These are phyloP conservation scores for Drosophila burlai DNA, from an alignment of 1,140 invertebrate genomes.

Conservation along the genomic window DNA sequence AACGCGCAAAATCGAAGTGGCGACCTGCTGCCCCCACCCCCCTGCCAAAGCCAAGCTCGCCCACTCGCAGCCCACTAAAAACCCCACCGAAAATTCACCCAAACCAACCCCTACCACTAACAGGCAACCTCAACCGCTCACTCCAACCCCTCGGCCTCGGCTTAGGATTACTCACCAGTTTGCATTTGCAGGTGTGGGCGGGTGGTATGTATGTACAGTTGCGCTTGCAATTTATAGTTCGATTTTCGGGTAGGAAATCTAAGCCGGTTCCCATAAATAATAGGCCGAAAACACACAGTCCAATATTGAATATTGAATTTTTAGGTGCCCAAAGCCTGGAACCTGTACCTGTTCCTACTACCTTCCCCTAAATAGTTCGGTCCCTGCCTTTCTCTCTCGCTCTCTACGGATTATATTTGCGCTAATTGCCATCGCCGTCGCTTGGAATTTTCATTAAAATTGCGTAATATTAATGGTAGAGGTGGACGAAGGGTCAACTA, in stretches of 20 bases:
- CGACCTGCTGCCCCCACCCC: slow-evolving; percentile 42
- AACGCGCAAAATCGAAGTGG: slow-evolving; percentile 81
- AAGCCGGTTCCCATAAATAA: slow-evolving; percentile 34
- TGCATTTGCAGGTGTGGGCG: slow-evolving; percentile 45
- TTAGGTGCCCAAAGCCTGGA: slow-evolving; percentile 28
- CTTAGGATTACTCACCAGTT: slow-evolving; percentile 54
- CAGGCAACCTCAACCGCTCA: slow-evolving; percentile 13
- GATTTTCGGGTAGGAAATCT: slow-evolving; percentile 30
- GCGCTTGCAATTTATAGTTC: slow-evolving; percentile 63
- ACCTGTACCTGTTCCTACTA: not conserved
- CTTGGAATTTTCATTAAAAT: slow-evolving; percentile 77
- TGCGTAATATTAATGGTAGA: slow-evolving; percentile 73
- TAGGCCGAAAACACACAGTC: slow-evolving; percentile 13
- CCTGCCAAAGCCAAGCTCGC: not conserved
- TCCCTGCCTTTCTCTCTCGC: too few species aligned
- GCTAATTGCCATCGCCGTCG: slow-evolving; percentile 53
- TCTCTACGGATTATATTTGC: slow-evolving; percentile 42
- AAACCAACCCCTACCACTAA: slow-evolving; percentile 17
- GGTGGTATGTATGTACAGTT: slow-evolving; percentile 66
- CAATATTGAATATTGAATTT: slow-evolving; percentile 54
- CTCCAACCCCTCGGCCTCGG: slow-evolving; percentile 10
- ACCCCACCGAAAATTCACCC: slow-evolving; percentile 13
- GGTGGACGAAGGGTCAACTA: slow-evolving; percentile 3
- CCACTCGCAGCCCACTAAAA: slow-evolving; percentile 9
- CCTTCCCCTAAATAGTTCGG: not conserved